phyloP scores from a whole-genome alignment of 2,113 vertebrate genomes.

The Mus spicilegus region DNA sequence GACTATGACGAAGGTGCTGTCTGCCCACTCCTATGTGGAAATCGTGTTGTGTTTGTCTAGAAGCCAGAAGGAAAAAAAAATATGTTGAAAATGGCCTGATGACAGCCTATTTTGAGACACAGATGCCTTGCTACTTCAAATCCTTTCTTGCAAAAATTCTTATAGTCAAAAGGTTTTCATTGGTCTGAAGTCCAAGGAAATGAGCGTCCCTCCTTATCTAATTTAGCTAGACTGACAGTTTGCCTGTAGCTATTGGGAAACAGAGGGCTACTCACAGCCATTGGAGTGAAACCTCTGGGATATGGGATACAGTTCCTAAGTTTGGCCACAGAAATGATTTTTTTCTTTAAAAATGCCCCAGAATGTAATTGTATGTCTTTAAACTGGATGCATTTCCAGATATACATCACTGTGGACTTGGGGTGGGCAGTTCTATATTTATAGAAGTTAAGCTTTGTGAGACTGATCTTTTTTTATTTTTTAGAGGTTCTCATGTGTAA shows the following conservation, averaged over 20 bases:
- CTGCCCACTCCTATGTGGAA: conserved; percentile 77
- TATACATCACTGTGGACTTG: neutral
- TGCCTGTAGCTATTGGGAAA: neutral
- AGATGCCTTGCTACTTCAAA: neutral
- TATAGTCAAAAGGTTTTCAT: neutral
- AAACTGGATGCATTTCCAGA: neutral
- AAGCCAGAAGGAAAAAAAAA: conserved; percentile 57
- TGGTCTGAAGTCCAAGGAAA: neutral
- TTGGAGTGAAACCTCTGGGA: neutral
- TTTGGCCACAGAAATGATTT: neutral
- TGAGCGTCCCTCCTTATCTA: neutral
- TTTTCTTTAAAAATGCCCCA: conserved; percentile 25
- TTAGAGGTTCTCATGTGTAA: neutral
- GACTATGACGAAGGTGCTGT: conserved; percentile 66
- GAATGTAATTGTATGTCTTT: neutral
- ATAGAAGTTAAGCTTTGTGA: neutral
- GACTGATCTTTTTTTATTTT: neutral
- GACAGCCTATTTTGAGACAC: conserved; percentile 43
- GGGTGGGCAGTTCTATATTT: neutral
- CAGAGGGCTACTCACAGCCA: neutral
- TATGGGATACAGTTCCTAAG: neutral
- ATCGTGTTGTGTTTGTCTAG: conserved; percentile 73
- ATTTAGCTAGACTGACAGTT: neutral
- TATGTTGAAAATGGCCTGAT: conserved; percentile 50
- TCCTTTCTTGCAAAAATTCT: neutral